Base-by-base conservation (phyloP, 2,888 invertebrate genomes). In the Calliphora vomitoria region DNA sequence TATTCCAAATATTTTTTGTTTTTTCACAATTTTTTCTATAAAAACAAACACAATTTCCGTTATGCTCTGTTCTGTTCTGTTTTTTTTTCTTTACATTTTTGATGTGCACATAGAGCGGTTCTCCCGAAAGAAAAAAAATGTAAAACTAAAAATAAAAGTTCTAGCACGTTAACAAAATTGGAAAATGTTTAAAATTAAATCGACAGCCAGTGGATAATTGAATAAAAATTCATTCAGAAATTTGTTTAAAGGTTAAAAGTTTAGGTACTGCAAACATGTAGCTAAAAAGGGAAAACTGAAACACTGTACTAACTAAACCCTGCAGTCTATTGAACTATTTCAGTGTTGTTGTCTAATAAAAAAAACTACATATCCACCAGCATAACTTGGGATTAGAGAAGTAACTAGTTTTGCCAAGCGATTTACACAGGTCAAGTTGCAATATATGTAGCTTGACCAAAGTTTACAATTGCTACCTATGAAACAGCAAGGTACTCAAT, bases 111-210 rank as follows among this genome's bases (percentile, higher is more conserved):
- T 20, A 55, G 11, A 55, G 20, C 4, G 4, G 35, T 53, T 53
- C 50, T 53, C 13, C 6, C 3, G 5, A 50, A 15, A 4, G 1
- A 50, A 5, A n/a, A 53, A n/a, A 25, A 1, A 25, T 25, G 50
- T 4, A 53, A 53, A 53, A 53, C 55, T 55, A 20, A 8, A 20
- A 55, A 20, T 31, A 31, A 60, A 60, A 31, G 25, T 18, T 20
- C 4, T 64, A 31, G 38, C 38, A 50, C 20, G 38, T 53, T 41
- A 41, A 47, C 5, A 50, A 69, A 38, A 69, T 71, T 80, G 35
- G 1, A 50, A 53, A 38, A 31, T 55, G 15, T 64, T 81, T 64
- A 8, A 53, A 81, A 81, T 64, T 81, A 53, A 72, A 72, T 53
- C 72, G 53, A 41, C 62, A 53, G 25, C 62, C 62, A 53, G 41